Percentiles rank a stretch among this genome's conserved stretches.
phyloP scores from a whole-genome alignment of 2,113 vertebrate species.

The Chrysochloris asiatica region DNA sequence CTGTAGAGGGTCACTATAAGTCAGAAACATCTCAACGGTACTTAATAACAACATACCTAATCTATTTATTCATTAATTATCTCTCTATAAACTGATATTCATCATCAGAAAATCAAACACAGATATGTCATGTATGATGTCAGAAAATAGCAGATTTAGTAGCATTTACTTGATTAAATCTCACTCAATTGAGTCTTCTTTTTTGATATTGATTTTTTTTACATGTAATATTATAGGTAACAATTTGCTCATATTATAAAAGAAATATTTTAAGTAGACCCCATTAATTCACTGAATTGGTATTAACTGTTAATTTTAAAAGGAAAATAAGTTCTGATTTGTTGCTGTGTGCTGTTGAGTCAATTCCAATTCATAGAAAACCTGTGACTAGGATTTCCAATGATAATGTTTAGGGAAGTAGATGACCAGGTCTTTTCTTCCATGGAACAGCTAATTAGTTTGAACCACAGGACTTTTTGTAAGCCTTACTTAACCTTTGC shows the following conservation, averaged over 20 bases:
- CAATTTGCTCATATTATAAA: background rate
- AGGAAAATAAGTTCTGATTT: conserved; percentile 2
- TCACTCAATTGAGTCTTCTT: conserved; percentile 42
- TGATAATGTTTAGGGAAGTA: background rate
- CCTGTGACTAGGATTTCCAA: too few species aligned
- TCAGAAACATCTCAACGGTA: too few species aligned
- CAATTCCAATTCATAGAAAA: background rate
- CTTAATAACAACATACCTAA: too few species aligned
- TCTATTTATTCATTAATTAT: too few species aligned
- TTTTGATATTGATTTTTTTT: conserved; percentile 4
- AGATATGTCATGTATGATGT: background rate
- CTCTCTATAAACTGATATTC: too few species aligned
- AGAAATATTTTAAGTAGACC: conserved; percentile 25
- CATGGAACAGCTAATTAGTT: background rate
- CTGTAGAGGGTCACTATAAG: too few species aligned
- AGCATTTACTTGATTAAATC: conserved; percentile 39
- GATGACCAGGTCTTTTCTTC: background rate
- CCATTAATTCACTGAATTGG: background rate
- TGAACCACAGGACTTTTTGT: background rate
- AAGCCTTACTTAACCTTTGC: background rate
- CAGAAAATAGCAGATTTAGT: conserved; percentile 22
- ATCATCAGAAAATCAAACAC: too few species aligned
- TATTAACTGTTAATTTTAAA: conserved; percentile 36
- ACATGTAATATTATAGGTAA: conserved; percentile 9
- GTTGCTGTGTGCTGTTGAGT: background rate